Evolutionary conservation across 2,888 invertebrate genomes (phyloP).

Genomic region (Hydrotaea cyrtoneurina): DNA sequence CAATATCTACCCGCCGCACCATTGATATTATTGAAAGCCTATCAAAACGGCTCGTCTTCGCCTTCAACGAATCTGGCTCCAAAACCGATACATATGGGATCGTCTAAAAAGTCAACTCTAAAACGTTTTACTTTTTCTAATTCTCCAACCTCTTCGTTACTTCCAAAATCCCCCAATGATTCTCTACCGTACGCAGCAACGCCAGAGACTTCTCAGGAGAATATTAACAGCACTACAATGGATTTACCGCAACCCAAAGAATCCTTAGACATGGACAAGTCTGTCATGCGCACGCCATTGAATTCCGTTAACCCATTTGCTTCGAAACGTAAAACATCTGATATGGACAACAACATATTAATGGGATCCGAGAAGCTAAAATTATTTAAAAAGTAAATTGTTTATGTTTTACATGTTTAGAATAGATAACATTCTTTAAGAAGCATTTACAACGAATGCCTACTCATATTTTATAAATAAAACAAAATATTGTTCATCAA

Average conservation of each 20-base stretch:
- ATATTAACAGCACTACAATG: constrained; percentile 9
- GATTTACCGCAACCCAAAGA: constrained; percentile 40
- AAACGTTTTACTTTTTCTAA: constrained; percentile 81
- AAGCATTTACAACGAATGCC: no score
- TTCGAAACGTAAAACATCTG: constrained; percentile 81
- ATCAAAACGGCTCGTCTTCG: constrained; percentile 71
- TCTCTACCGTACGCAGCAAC: constrained; percentile 29
- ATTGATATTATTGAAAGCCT: constrained; percentile 70
- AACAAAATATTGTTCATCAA: no score
- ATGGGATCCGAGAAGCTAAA: constrained; percentile 76
- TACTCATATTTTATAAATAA: no score
- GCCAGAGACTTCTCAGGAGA: constrained; percentile 58
- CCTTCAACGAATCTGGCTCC: constrained; percentile 72
- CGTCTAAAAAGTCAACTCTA: constrained; percentile 82
- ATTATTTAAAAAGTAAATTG: constrained; percentile 72
- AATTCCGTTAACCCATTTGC: constrained; percentile 76
- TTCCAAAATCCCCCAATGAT: constrained; percentile 66
- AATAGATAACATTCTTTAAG: neutral
- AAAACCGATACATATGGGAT: constrained; percentile 77
- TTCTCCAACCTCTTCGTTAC: constrained; percentile 47
- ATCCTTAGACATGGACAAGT: constrained; percentile 59
- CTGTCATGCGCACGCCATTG: constrained; percentile 73
- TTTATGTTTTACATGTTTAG: neutral
- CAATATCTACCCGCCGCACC: constrained; percentile 71
- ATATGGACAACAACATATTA: constrained; percentile 72